Percentiles rank a stretch among this genome's conserved stretches.
phyloP scores from a whole-genome alignment of 2,797 vertebrate genomes.

The Pseudochaenichthys georgianus region DNA sequence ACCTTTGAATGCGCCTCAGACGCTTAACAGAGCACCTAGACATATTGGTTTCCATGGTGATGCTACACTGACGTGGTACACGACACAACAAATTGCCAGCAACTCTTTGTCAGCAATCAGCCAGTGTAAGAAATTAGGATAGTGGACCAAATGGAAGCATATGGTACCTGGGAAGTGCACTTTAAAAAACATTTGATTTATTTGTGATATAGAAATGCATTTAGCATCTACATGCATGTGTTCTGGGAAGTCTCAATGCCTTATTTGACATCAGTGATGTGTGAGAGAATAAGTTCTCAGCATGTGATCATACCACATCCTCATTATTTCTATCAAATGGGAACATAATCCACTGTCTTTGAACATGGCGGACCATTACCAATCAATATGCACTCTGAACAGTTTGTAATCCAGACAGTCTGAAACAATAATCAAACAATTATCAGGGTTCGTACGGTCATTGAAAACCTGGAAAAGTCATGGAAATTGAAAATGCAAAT shows the following conservation, averaged over 20 bases:
- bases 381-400: background rate
- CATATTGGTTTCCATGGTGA: conserved; percentile 27
- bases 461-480: too few relatives aligned
- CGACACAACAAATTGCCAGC: background rate
- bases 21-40: background rate
- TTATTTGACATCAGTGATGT: background rate
- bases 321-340: background rate
- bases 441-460: too few relatives aligned
- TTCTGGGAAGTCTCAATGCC: background rate
- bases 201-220: background rate
- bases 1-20: background rate
- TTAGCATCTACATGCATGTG: too few relatives aligned
- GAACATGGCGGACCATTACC: background rate
- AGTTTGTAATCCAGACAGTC: background rate
- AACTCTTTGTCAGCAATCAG: background rate
- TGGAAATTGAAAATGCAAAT: too few relatives aligned
- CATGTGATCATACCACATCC: background rate
- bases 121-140: background rate
- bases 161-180: background rate
- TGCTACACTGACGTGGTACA: conserved; percentile 19
- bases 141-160: background rate
- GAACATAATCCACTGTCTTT: background rate
- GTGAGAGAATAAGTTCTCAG: background rate
- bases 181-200: background rate
- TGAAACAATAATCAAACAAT: background rate